These are phyloP conservation scores for Onychomys leucogaster DNA, from an alignment of 2,797 vertebrate species.

Conservation along the genomic window DNA sequence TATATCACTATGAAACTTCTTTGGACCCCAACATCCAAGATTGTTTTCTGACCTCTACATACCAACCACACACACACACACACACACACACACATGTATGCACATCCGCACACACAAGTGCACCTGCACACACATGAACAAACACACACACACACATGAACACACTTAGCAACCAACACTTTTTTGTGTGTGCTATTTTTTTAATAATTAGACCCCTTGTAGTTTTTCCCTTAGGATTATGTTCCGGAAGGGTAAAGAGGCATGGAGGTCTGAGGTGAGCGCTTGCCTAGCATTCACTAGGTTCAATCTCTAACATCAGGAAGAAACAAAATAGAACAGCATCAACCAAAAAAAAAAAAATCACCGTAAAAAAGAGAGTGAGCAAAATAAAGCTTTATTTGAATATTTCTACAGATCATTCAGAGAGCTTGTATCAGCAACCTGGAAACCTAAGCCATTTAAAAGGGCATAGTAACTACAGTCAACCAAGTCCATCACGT, in stretches of 20 bases:
- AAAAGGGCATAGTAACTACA: neutral
- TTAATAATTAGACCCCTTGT: neutral
- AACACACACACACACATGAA: neutral
- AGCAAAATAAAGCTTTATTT: conserved; percentile 78
- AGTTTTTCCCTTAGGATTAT: neutral
- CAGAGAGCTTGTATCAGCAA: conserved; percentile 1
- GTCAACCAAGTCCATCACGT: neutral
- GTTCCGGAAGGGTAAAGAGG: neutral
- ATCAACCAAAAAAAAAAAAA: neutral
- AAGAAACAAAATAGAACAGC: neutral
- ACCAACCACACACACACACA: neutral
- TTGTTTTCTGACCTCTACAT: neutral
- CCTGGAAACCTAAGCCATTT: conserved; percentile 16
- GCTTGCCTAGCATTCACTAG: too few relatives aligned
- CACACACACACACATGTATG: neutral
- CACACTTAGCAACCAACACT: neutral
- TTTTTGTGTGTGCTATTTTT: conserved; percentile 7
- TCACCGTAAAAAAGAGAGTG: neutral
- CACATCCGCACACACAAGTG: neutral
- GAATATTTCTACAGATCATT: neutral
- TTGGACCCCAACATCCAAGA: neutral
- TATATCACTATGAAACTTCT: too few relatives aligned
- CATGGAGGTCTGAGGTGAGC: neutral
- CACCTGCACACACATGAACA: neutral
- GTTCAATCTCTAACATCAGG: neutral